Base-by-base conservation (phyloP, 2,888 invertebrate species). In the Epirrhoe alternata region DNA sequence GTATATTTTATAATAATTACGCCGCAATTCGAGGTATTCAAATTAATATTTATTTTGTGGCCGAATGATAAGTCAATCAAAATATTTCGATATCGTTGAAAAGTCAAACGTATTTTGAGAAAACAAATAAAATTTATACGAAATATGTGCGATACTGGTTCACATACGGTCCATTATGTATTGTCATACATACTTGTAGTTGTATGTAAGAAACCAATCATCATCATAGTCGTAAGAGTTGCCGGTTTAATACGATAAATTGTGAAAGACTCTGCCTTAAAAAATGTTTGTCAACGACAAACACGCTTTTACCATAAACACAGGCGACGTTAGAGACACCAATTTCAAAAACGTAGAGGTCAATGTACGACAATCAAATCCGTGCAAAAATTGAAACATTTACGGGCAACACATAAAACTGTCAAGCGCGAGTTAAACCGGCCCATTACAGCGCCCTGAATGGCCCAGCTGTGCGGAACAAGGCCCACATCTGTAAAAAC, bases 401-500 rank as follows among this genome's bases (percentile, higher is more conserved):
- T 57, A 64, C 24, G 49, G n/a, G 5, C 50, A 50, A 51, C 57
- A 50, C 50, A 68, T 72, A 70, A 70, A 72, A 63, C n/a, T 68
- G 70, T 72, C 68, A 52, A 53, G 64, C 35, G 58, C 49, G 62
- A 61, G 63, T 70, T 66, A 67, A 65, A 72, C 66, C 61, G 57
- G 51, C 50, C 49, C 64, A 60, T 70, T 59, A 68, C 57, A 55
- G 55, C 53, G 31, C 17, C 17, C 45, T 10, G 57, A 49, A 31
- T 33, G 53, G 50, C 14, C 52, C 62, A 51, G 58, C 54, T 51
- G 59, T 38, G 54, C 16, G 31, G 7, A 55, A 60, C 64, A 61
- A 64, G 60, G 38, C 52, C 7, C 61, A 69, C 52, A 66, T 70
- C 64, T 68, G 60, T 53, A 59, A 69, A 70, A 49, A 35, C 49